Percentiles rank a stretch among this genome's conserved stretches.
phyloP scores from a whole-genome alignment of 2,888 invertebrate genomes.

The Papilio demoleus region DNA sequence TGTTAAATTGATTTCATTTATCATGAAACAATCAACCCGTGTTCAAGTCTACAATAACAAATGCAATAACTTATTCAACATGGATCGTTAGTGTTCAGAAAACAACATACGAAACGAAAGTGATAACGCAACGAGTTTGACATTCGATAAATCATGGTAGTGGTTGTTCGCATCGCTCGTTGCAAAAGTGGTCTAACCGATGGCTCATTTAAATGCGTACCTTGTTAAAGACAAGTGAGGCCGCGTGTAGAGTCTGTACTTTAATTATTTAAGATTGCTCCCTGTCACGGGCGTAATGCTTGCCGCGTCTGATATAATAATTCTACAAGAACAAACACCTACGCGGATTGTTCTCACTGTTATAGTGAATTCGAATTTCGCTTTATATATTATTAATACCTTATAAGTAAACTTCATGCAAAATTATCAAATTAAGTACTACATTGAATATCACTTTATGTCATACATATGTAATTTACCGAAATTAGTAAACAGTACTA shows the following conservation, averaged over 20 bases:
- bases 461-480: no score
- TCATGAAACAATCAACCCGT: slow-evolving; percentile 30
- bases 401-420: no score
- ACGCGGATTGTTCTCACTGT: slow-evolving; percentile 35
- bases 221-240: slow-evolving; percentile 45
- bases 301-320: slow-evolving; percentile 61
- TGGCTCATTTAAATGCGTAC: slow-evolving; percentile 52
- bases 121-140: slow-evolving; percentile 41
- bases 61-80: slow-evolving; percentile 32
- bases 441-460: no score
- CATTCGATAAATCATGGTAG: slow-evolving; percentile 47
- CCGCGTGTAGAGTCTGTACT: slow-evolving; percentile 48
- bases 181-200: slow-evolving; percentile 46
- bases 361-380: slow-evolving; percentile 5
- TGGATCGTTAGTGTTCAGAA: slow-evolving; percentile 31
- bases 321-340: slow-evolving; percentile 43
- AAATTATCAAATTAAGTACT: no score
- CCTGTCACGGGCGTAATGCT: slow-evolving; percentile 52
- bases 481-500: no score
- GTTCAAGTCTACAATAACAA: slow-evolving; percentile 29
- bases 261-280: slow-evolving; percentile 64
- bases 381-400: neutral
- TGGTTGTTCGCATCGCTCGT: slow-evolving; percentile 45
- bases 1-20: slow-evolving; percentile 22
- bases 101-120: slow-evolving; percentile 42